Conservation (phyloP, 2,888 invertebrate genomes). For the Furcula furcula region DNA sequence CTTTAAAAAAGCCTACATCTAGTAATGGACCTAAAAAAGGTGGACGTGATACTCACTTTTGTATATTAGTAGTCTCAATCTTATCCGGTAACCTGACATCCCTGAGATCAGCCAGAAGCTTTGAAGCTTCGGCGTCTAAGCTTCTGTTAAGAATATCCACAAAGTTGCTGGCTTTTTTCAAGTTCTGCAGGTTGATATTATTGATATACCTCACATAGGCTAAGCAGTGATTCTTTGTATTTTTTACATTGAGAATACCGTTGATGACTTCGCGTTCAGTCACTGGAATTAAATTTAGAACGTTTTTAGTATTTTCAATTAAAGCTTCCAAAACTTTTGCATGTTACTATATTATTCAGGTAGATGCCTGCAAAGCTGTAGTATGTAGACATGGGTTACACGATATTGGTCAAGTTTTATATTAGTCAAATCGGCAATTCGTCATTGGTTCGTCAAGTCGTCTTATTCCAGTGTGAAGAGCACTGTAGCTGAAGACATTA, state of each 20-base stretch:
- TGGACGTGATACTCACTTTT: conserved; percentile 84
- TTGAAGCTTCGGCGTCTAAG: conserved; percentile 96
- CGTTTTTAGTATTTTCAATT: too few relatives aligned
- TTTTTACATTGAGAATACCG: conserved; percentile 95
- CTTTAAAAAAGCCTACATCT: neutral
- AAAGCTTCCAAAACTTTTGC: too few relatives aligned
- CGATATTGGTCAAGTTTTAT: too few relatives aligned
- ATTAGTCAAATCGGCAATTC: too few relatives aligned
- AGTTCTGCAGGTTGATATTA: conserved; percentile 97
- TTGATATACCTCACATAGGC: conserved; percentile 98
- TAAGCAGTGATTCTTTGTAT: conserved; percentile 96
- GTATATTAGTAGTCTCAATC: conserved; percentile 93
- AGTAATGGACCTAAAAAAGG: neutral
- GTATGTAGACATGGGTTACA: too few relatives aligned
- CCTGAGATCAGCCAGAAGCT: conserved; percentile 92
- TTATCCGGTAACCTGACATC: conserved; percentile 95
- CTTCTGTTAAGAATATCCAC: conserved; percentile 96
- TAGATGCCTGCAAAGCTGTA: too few relatives aligned
- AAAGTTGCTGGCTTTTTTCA: conserved; percentile 96
- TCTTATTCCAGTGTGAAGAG: too few relatives aligned
- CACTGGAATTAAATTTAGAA: conserved; percentile 79
- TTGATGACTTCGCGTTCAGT: conserved; percentile 99
- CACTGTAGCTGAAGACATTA: too few relatives aligned
- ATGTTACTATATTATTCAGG: too few relatives aligned
- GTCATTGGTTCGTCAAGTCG: too few relatives aligned